A percentile compares a stretch with the other conserved stretches of the same genome.
These are phyloP conservation scores for Brienomyrus longianalis DNA, from an alignment of 2,113 vertebrate species.

Conservation along the genomic window DNA sequence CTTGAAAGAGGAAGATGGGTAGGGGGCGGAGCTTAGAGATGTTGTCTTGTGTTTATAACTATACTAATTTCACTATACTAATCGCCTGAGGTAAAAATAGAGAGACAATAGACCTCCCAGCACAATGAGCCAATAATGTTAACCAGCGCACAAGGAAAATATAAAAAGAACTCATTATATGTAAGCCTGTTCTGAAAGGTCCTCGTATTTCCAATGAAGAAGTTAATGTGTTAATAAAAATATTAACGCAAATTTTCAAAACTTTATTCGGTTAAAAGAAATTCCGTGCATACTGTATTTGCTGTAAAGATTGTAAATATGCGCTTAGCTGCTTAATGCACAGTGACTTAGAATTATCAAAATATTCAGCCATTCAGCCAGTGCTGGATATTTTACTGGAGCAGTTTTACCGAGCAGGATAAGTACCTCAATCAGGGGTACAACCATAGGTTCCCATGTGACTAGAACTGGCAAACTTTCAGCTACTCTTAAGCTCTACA, in stretches of 20 bases:
- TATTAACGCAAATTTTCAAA: not conserved
- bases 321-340: not conserved
- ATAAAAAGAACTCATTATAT: not conserved
- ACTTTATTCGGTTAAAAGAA: not conserved
- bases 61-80: not conserved
- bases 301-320: not conserved
- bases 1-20: not conserved
- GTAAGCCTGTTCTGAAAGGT: not conserved
- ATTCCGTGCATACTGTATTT: not conserved
- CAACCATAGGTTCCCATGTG: not conserved
- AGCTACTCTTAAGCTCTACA: not conserved
- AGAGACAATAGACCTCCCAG: not conserved
- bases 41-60: not conserved
- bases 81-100: not conserved
- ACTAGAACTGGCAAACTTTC: not conserved
- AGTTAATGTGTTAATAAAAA: not conserved
- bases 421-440: not conserved
- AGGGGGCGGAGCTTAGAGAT: not conserved
- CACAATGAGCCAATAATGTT: not conserved
- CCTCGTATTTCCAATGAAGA: not conserved
- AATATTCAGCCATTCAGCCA: not conserved
- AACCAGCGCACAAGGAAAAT: not conserved
- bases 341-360: not conserved
- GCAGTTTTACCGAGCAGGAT: not conserved
- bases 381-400: not conserved